phyloP scores from a whole-genome alignment of 2,797 vertebrate species.

The Gouania willdenowi region DNA sequence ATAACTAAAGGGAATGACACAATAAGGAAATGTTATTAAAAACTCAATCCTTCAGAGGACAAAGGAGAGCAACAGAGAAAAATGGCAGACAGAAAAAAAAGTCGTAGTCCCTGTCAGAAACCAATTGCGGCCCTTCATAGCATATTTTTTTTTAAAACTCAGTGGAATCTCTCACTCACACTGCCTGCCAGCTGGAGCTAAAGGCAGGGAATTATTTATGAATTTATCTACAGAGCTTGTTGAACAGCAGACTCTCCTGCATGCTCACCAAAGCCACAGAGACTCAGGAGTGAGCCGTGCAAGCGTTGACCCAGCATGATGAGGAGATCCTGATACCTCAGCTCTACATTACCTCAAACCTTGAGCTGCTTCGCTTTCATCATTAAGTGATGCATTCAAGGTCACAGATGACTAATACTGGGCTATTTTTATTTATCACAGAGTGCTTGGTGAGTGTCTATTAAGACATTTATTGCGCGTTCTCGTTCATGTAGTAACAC shows the following conservation, averaged over 20 bases:
- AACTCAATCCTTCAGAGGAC: too few species aligned
- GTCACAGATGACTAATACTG: too few species aligned
- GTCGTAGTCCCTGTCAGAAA: background rate
- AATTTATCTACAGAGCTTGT: constrained; percentile 34
- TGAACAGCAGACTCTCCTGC: constrained; percentile 19
- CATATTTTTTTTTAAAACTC: constrained; percentile 22
- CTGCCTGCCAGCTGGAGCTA: constrained; percentile 26
- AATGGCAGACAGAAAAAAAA: background rate
- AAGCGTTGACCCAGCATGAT: constrained; percentile 10
- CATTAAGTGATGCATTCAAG: background rate
- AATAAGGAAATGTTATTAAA: constrained; percentile 4
- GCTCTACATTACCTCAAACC: background rate
- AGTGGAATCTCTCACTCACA: constrained; percentile 25
- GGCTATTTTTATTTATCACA: too few species aligned
- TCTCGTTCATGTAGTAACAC: too few species aligned
- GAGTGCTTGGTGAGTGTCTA: too few species aligned
- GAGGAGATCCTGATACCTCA: background rate
- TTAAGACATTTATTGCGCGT: too few species aligned
- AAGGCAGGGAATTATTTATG: constrained; percentile 55
- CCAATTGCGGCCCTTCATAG: constrained; percentile 21
- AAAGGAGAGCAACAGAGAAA: background rate
- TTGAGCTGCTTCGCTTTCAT: background rate
- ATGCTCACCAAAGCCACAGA: constrained; percentile 2
- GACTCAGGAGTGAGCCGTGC: constrained; percentile 22
- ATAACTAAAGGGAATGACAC: background rate